Evolutionary conservation across 2,888 invertebrate species (phyloP).

Genomic region (Archaeoteleia sp.): DNA sequence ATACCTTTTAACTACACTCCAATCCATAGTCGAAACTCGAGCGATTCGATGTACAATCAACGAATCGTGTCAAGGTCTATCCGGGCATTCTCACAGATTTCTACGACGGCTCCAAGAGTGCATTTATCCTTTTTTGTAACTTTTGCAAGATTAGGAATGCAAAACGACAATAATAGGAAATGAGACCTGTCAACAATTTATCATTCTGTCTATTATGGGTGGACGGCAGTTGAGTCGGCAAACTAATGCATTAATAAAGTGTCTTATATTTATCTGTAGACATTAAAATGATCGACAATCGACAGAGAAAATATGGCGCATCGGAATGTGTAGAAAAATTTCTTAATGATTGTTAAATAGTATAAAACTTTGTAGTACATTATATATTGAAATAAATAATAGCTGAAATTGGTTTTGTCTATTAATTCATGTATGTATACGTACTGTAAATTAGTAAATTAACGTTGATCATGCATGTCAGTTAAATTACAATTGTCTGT

Average conservation of each 20-base stretch:
- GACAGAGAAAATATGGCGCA: too few relatives aligned
- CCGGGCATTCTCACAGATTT: constrained; percentile 53
- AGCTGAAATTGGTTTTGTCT: too few relatives aligned
- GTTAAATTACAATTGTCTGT: too few relatives aligned
- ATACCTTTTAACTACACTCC: constrained; percentile 26
- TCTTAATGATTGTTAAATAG: too few relatives aligned
- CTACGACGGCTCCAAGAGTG: constrained; percentile 7
- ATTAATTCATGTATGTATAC: too few relatives aligned
- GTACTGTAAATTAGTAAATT: too few relatives aligned
- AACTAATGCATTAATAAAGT: background rate
- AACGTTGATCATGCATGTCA: too few relatives aligned
- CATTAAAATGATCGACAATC: too few relatives aligned
- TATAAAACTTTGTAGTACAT: too few relatives aligned
- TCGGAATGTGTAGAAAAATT: background rate
- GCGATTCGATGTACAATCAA: constrained; percentile 62
- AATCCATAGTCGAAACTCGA: constrained; percentile 56
- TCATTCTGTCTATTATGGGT: constrained; percentile 9
- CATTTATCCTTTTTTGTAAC: constrained; percentile 24
- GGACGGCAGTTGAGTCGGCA: background rate
- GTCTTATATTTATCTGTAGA: constrained; percentile 4
- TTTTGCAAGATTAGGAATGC: constrained; percentile 34
- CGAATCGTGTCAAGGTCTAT: constrained; percentile 65
- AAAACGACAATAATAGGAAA: constrained; percentile 30
- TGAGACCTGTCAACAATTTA: constrained; percentile 27
- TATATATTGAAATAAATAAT: too few relatives aligned